Evolutionary conservation across 2,797 vertebrate species (phyloP).

Genomic region (Chelon auratus): DNA sequence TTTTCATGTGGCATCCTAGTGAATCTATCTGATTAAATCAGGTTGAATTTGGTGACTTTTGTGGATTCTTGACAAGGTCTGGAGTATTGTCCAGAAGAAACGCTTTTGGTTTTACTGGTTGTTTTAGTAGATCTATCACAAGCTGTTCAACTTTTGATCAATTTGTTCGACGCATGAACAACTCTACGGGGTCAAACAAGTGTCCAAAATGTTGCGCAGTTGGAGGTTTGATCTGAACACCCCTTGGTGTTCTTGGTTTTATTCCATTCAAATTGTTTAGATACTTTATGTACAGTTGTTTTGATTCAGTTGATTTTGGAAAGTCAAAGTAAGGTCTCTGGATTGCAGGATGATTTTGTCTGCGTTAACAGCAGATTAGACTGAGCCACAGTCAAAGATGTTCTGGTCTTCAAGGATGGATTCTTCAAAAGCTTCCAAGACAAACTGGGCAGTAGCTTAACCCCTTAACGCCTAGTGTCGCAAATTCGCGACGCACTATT

Average conservation of each 20-base stretch:
- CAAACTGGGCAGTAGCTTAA: no score
- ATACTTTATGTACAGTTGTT: neutral
- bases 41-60: neutral
- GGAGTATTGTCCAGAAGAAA: neutral
- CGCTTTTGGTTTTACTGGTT: neutral
- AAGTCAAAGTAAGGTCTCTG: no score
- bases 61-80: neutral
- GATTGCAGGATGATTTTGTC: neutral
- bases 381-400: neutral
- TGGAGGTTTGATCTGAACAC: neutral
- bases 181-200: neutral
- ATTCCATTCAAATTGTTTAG: no score
- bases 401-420: neutral
- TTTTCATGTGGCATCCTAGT: neutral
- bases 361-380: neutral
- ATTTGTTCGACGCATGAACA: neutral
- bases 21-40: neutral
- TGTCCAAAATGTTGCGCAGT: neutral
- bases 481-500: no score
- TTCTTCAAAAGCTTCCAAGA: neutral
- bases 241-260: neutral
- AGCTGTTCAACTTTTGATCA: neutral
- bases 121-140: no score
- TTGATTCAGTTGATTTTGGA: neutral
- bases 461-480: no score